Base-by-base conservation (phyloP, 2,113 vertebrate genomes). In the Alectura lathami region DNA sequence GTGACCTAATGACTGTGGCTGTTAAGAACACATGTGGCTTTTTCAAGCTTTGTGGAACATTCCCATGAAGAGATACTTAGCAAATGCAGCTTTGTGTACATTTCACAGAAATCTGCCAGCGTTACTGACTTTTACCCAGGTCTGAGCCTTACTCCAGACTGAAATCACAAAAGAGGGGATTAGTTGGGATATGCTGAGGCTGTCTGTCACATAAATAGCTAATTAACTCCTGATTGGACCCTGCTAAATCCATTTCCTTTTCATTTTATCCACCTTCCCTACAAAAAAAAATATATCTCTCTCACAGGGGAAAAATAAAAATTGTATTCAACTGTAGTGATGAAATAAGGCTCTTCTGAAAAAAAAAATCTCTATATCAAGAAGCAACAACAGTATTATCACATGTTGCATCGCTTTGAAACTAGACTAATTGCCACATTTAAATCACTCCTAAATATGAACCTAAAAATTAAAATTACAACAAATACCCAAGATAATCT, bases 31-130 rank as follows among this genome's bases (percentile, higher is more conserved):
- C 73, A 87, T 43, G 82, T 83, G 77, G 91, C 54, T 93, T 96
- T 96, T 69, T 86, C 18, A 40, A 91, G 90, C 91, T 94, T 84
- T 95, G 85, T 93, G 91, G 91, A 94, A 88, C 86, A 91, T 96
- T 97, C 95, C 91, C 96, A 95, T 94, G 93, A 97, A 96, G 86
- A 95, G 76, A 94, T 90, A 88, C 93, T 96, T 69, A 83, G 94
- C 94, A 96, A 96, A 97, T 93, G 94, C 96, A 97, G 96, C 85
- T 97, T 97, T 98, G 97, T 97, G 95, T 96, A 96, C 96, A 93
- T 97, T 96, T 97, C 96, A 97, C 95, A 96, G 94, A 97, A 97
- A 89, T 87, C 77, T 91, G 89, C 87, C 89, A 93, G 88, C 29
- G 0, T 89, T 91, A 85, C 96, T 96, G 95, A 93, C 93, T 97